Conservation (phyloP, 2,888 invertebrate species). For the Standfussiana lucernea region DNA sequence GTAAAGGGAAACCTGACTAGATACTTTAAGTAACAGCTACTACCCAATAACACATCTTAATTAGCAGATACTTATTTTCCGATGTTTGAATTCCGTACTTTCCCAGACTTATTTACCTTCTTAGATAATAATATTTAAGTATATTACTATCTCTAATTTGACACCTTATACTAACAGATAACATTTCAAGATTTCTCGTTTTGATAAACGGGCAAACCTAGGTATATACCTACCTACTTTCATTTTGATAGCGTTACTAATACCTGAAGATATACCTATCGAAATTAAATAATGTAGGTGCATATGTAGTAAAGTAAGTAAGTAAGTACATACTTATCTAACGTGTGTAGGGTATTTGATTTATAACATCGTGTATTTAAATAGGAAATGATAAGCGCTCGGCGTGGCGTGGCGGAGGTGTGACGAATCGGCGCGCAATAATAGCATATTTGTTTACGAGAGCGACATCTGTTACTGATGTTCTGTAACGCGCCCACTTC, state of each 20-base stretch:
- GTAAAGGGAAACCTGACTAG: constrained; percentile 1
- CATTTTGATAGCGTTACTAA: constrained; percentile 32
- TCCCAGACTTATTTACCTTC: constrained; percentile 39
- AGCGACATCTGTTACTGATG: constrained; percentile 67
- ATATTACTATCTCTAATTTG: constrained; percentile 47
- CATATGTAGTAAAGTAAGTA: constrained; percentile 15
- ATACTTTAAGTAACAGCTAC: constrained; percentile 9
- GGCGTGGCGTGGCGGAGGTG: constrained; percentile 56
- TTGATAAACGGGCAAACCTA: constrained; percentile 43
- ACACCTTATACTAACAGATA: constrained; percentile 54
- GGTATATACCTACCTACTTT: constrained; percentile 50
- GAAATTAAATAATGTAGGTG: constrained; percentile 43
- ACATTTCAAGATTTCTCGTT: constrained; percentile 52
- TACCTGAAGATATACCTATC: constrained; percentile 37
- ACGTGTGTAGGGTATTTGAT: constrained; percentile 52
- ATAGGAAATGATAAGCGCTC: constrained; percentile 59
- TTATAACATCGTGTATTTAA: constrained; percentile 59
- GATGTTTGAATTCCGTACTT: constrained; percentile 17
- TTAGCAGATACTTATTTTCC: constrained; percentile 29
- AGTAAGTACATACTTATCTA: neutral
- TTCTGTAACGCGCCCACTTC: constrained; percentile 54
- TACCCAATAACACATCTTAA: constrained; percentile 27
- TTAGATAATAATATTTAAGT: constrained; percentile 38
- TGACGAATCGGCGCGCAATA: constrained; percentile 65
- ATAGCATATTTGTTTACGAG: constrained; percentile 70